A percentile compares a stretch with the other conserved stretches of the same genome.
These are phyloP conservation scores for Ictalurus furcatus DNA, from an alignment of 2,113 vertebrate species.

Conservation along the genomic window DNA sequence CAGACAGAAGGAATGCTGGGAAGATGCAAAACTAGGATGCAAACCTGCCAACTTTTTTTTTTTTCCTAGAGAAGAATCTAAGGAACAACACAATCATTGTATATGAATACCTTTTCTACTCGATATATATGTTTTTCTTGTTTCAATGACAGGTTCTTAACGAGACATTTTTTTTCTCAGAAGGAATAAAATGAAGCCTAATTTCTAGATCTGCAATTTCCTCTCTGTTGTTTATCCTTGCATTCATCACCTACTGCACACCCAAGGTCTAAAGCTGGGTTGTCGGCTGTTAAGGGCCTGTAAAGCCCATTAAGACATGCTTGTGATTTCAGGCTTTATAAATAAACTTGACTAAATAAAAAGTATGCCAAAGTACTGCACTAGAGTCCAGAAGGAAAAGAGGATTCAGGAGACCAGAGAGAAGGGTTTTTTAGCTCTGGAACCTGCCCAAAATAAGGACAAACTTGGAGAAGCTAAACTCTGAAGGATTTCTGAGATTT, in stretches of 20 bases:
- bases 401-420: background rate
- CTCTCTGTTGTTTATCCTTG: slow-evolving; percentile 1
- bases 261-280: background rate
- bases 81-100: slow-evolving; percentile 24
- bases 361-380: background rate
- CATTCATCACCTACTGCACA: slow-evolving; percentile 5
- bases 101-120: slow-evolving; percentile 3
- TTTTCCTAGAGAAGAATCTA: background rate
- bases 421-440: slow-evolving; percentile 8
- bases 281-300: slow-evolving; percentile 1
- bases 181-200: background rate
- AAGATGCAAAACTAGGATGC: background rate
- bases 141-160: background rate
- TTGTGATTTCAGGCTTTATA: slow-evolving; percentile 21
- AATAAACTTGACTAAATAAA: slow-evolving; percentile 7
- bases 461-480: slow-evolving; percentile 20
- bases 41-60: slow-evolving; percentile 13
- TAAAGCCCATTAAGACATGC: slow-evolving; percentile 8
- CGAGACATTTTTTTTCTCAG: background rate
- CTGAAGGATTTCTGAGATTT: background rate
- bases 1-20: slow-evolving; percentile 35
- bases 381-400: slow-evolving; percentile 2
- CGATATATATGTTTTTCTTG: background rate
- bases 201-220: slow-evolving; percentile 14
- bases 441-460: slow-evolving; percentile 5